Evolutionary conservation across 1,140 invertebrate genomes (phyloP), one percentile per base, ranked within the genome.

Genomic region (Helicoverpa zea): DNA sequence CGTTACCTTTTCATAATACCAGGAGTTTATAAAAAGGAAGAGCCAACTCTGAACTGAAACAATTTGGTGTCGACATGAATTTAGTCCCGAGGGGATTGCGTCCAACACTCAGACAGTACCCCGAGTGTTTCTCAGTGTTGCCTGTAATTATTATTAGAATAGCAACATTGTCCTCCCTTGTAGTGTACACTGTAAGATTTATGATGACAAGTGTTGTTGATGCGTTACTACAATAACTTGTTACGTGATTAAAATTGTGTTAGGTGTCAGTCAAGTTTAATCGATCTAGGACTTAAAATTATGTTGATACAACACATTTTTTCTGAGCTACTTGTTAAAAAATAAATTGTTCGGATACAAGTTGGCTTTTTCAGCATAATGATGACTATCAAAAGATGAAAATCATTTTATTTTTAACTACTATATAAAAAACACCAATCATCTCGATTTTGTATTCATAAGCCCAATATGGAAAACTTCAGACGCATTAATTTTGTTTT

Each of bases 61-160:
- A 77, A 77, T 64, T 77, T 77, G 74, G 59, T 77, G 61, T 54
- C 59, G 18, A 59, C 59, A 59, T 76, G 49, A 77, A 77, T 77
- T 63, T 49, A 23, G 59, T 59, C 74, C 74, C n/a, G 23, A 76
- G 74, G 74, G 74, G 63, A 64, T 76, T 14, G 74, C 49, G 35
- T 61, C 54, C 14, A 63, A 61, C 73, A 63, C 73, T 23, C 13
- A 9, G 58, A 18, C 63, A 51, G 47, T 76, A 63, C 63, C 47
- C 59, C 47, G 59, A 75, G 74, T 63, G 35, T 73, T 54, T 61
- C 59, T 35, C 59, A 54, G 18, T 77, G 56, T 77, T 64, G 35
- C 51, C 43, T 49, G 74, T 77, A 77, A 77, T 77, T 77, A 64
- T 77, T 77, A 77, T 77, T 35, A 77, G 61, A 52, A 77, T 64